Conservation (phyloP, 2,797 vertebrate genomes). For the Distichodus sexfasciatus region DNA sequence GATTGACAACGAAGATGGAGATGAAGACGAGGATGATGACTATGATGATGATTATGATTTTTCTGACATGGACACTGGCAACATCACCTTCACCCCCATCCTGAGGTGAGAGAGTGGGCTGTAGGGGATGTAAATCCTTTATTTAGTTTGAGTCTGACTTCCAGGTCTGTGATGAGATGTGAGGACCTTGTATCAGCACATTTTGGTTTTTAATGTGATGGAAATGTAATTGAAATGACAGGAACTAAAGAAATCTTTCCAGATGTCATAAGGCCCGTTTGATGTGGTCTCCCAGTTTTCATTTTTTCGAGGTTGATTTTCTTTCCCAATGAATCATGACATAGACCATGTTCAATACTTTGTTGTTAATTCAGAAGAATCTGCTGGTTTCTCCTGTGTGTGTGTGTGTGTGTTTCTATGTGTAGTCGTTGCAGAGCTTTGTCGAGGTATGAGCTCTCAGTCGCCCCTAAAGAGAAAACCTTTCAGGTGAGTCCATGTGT, state of each 20-base stretch:
- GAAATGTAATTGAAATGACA: no score
- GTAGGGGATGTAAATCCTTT: no score
- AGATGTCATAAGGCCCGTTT: no score
- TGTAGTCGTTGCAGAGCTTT: conserved; percentile 75
- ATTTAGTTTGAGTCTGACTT: no score
- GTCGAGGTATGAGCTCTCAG: conserved; percentile 65
- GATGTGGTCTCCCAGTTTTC: no score
- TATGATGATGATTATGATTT: conserved; percentile 79
- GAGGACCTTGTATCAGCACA: no score
- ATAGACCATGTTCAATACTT: no score
- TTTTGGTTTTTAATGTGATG: no score
- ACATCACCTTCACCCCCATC: conserved; percentile 82
- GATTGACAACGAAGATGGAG: conserved; percentile 66
- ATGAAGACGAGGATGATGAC: conserved; percentile 70
- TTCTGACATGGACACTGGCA: conserved; percentile 74
- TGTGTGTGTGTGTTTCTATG: conserved; percentile 21
- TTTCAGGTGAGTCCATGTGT: conserved; percentile 84
- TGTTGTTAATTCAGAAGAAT: not conserved
- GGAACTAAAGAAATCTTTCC: no score
- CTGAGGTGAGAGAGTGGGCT: conserved; percentile 84
- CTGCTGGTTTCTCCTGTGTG: not conserved
- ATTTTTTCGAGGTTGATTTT: no score
- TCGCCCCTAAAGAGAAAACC: conserved; percentile 70
- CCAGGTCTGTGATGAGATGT: no score
- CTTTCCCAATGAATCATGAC: no score